Percentiles rank a stretch among this genome's conserved stretches.
phyloP scores from a whole-genome alignment of 2,113 vertebrate genomes.

The Willisornis vidua region DNA sequence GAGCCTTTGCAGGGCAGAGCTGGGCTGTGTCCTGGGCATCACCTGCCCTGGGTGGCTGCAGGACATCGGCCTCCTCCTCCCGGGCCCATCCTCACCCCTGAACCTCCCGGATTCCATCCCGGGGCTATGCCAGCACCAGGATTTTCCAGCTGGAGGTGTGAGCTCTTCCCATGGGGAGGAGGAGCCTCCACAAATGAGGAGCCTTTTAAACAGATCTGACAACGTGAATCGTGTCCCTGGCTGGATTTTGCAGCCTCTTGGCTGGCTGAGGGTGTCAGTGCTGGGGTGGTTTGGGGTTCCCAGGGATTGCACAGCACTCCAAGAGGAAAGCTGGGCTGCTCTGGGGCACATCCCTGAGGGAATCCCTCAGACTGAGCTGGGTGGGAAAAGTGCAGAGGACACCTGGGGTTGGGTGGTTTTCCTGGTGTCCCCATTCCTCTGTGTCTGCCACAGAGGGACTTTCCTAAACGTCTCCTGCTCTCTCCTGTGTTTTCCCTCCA shows the following conservation, averaged over 20 bases:
- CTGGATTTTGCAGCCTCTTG: neutral
- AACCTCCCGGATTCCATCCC: rapidly evolving
- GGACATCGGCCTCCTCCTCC: neutral
- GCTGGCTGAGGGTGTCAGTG: neutral
- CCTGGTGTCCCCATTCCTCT: neutral
- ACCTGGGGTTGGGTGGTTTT: rapidly evolving
- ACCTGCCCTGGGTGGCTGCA: neutral
- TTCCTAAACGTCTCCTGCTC: neutral
- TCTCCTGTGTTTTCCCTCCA: neutral
- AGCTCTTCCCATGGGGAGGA: neutral
- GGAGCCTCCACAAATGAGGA: neutral
- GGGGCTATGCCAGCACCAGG: neutral
- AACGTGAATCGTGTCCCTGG: rapidly evolving
- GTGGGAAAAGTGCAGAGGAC: neutral
- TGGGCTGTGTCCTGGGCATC: neutral
- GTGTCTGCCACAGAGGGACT: neutral
- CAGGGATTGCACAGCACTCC: neutral
- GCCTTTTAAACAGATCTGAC: neutral
- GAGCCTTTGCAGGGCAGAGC: neutral
- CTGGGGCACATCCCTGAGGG: neutral
- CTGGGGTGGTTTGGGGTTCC: neutral
- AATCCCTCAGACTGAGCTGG: neutral
- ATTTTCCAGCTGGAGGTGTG: neutral
- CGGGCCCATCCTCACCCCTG: neutral
- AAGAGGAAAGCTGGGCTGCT: neutral